Evolutionary conservation across 92 coral and sea anemone species (phyloP).

Genomic region (Phymanthus crucifer): DNA sequence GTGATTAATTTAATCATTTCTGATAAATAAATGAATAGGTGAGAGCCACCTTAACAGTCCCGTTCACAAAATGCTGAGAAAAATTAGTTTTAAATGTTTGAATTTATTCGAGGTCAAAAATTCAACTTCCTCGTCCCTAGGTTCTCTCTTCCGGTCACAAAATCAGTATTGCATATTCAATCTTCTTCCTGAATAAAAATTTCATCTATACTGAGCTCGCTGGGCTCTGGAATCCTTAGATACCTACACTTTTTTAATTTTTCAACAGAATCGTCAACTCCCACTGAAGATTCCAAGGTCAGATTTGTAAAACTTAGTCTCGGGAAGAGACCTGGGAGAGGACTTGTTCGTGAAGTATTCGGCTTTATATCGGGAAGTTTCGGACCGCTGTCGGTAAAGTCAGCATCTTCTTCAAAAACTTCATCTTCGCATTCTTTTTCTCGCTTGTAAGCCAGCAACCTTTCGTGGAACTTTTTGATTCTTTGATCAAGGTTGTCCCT

Average conservation of each 20-base stretch:
- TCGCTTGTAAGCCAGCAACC: constrained; percentile 6
- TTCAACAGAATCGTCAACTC: constrained; percentile 6
- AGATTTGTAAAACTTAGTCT: constrained; percentile 23
- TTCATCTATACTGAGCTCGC: constrained; percentile 5
- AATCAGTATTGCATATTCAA: background rate
- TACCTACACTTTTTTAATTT: constrained; percentile 19
- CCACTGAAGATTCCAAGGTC: background rate
- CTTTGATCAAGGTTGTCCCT: constrained; percentile 17
- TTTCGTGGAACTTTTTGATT: constrained; percentile 27
- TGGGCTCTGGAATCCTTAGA: constrained; percentile 6
- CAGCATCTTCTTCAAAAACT: background rate
- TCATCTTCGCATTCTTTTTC: constrained; percentile 7
- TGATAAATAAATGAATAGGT: too few species aligned
- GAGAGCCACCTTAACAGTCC: too few species aligned
- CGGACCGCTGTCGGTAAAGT: background rate
- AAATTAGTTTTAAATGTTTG: too few species aligned
- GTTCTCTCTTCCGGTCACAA: background rate
- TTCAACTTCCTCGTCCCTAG: background rate
- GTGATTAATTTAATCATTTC: too few species aligned
- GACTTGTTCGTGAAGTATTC: constrained; percentile 16
- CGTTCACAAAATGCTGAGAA: too few species aligned
- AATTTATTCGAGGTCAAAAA: too few species aligned
- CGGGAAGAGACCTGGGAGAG: constrained; percentile 24
- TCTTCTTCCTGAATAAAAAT: constrained; percentile 4
- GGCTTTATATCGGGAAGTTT: constrained; percentile 24